Base-by-base conservation (phyloP, 2,888 invertebrate genomes). In the Cacoxenus indagator region DNA sequence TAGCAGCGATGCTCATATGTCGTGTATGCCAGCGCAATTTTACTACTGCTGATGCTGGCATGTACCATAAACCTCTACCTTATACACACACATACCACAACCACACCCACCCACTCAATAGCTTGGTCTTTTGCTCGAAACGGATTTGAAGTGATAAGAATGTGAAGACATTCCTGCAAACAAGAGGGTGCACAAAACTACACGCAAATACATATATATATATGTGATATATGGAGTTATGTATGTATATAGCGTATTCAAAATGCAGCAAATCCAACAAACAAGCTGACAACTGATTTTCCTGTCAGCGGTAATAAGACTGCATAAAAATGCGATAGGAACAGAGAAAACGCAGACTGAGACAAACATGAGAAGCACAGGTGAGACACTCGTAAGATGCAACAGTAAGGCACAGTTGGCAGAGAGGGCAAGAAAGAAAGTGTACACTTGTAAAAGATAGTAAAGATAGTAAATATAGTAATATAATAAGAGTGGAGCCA, bases 261-360 rank as follows among this genome's bases (percentile, higher is more conserved):
- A 68, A 64, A 57, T 68, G 54, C 67, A 67, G 62, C 43, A 62
- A 62, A n/a, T n/a, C 46, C 51, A 31, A 67, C 45, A 61, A 62
- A 43, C 5, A 45, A 22, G 61, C 17, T 62, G 61, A 62, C 61
- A 62, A 43, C 45, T 62, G 61, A 62, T 62, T 62, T 62, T 62
- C 45, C 45, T 62, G 61, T 62, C 61, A 62, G 61, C 45, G 9
- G 37, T 14, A 37, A 37, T 37, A 37, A 37, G 37, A 31, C 4
- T 4, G 8, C 4, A 4, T 11, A 37, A 37, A 14, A n/a, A n/a
- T n/a, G n/a, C n/a, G n/a, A n/a, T n/a, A 37, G 37, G 37, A 11
- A 14, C 37, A 31, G 31, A 31, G 4, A 31, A 6, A 31, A n/a
- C n/a, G n/a, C n/a, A n/a, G n/a, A n/a, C n/a, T n/a, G n/a, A n/a